Percentiles rank a stretch among this genome's conserved stretches.
These are phyloP conservation scores for Mnemiopsis leidyi DNA, from an alignment of 37 sponge, comb jelly and placozoan genomes.

Conservation along the genomic window DNA sequence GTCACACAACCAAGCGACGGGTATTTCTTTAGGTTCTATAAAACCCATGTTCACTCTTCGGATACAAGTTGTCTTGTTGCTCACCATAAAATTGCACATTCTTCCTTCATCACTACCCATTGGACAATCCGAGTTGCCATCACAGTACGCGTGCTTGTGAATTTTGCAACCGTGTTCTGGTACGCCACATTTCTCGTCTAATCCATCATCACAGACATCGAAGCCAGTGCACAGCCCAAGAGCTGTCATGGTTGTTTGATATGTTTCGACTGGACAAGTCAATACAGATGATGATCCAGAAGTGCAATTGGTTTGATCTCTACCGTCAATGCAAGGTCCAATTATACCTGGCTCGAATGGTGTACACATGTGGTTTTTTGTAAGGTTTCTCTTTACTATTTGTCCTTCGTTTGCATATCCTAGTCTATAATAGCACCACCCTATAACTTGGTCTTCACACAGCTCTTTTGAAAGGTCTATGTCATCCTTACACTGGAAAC, in stretches of 20 bases:
- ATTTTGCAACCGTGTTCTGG: background rate
- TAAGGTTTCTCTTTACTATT: background rate
- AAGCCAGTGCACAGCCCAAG: background rate
- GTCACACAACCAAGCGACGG: background rate
- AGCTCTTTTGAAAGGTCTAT: background rate
- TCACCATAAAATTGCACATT: background rate
- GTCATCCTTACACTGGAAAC: background rate
- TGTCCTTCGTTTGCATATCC: background rate
- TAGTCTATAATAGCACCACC: background rate
- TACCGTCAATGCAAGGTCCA: background rate
- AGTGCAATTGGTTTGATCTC: background rate
- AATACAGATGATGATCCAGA: background rate
- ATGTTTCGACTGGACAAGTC: background rate
- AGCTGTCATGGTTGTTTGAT: background rate
- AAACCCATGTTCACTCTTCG: background rate
- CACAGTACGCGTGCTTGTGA: background rate
- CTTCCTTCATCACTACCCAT: background rate
- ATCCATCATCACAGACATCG: background rate
- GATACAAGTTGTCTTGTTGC: background rate
- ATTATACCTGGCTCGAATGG: background rate
- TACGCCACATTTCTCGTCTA: background rate
- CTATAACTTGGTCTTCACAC: background rate
- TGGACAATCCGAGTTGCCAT: background rate
- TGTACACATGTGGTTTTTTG: conserved; percentile 4
- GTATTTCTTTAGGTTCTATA: background rate